These are phyloP conservation scores for Brachyistius frenatus DNA, from an alignment of 2,113 vertebrate species.

Conservation along the genomic window DNA sequence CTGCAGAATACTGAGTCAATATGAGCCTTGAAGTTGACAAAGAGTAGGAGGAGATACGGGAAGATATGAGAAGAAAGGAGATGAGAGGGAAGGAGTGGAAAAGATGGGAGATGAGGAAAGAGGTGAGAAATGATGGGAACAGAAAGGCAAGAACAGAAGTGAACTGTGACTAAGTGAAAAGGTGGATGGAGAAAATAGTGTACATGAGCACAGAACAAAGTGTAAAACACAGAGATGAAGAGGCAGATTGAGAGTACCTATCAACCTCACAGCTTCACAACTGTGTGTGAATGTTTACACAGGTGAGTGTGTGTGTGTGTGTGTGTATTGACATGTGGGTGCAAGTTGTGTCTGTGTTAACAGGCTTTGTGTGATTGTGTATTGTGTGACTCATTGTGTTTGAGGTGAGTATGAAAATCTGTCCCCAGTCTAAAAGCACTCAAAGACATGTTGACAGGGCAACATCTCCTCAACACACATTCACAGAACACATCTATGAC, in stretches of 20 bases:
- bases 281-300: constrained; percentile 42
- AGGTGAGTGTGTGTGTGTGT: constrained; percentile 30
- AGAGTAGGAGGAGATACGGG: constrained; percentile 57
- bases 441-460: constrained; percentile 31
- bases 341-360: constrained; percentile 29
- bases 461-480: constrained; percentile 18
- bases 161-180: constrained; percentile 53
- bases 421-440: constrained; percentile 51
- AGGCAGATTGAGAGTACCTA: constrained; percentile 68
- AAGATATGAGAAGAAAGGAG: constrained; percentile 52
- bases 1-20: constrained; percentile 62
- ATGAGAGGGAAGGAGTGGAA: constrained; percentile 46
- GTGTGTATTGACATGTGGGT: constrained; percentile 19
- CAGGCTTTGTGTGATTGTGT: constrained; percentile 42
- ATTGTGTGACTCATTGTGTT: constrained; percentile 36
- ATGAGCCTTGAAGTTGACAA: constrained; percentile 38
- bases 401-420: constrained; percentile 31
- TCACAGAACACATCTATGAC: neutral
- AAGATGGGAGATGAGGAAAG: constrained; percentile 55
- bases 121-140: constrained; percentile 54
- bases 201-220: constrained; percentile 52
- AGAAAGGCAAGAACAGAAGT: constrained; percentile 42
- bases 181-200: constrained; percentile 51
- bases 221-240: constrained; percentile 68
- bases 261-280: constrained; percentile 69